Conservation (phyloP, 2,113 vertebrate species). For the Bettongia penicillata region DNA sequence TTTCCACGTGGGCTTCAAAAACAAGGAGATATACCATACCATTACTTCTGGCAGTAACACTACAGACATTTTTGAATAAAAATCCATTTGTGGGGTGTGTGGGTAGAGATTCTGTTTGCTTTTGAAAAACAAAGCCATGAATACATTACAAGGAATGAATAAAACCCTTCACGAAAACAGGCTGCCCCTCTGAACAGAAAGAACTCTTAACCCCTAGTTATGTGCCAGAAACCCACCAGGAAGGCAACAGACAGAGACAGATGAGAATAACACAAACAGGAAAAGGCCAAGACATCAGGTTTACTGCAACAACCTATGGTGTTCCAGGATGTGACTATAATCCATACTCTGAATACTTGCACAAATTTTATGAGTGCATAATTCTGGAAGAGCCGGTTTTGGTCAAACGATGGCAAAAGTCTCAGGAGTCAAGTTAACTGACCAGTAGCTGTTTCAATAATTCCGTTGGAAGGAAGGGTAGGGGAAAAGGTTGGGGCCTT, state of each 20-base stretch:
- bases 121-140: not conserved
- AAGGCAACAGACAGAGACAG: not conserved
- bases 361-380: not conserved
- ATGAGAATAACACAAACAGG: not conserved
- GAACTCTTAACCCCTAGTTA: not conserved
- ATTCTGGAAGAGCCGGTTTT: not conserved
- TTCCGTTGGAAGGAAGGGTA: not conserved
- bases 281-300: not conserved
- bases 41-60: slow-evolving; percentile 43
- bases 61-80: not conserved
- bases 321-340: not conserved
- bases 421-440: not conserved
- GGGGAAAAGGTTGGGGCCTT: not conserved
- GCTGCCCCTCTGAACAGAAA: not conserved
- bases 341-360: fast-evolving
- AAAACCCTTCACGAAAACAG: not conserved
- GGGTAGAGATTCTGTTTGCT: not conserved
- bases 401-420: not conserved
- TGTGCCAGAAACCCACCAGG: fast-evolving
- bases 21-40: slow-evolving; percentile 59
- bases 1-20: slow-evolving; percentile 95
- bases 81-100: not conserved
- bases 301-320: not conserved
- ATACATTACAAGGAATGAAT: too few relatives aligned
- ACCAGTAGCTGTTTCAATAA: not conserved